Evolutionary conservation across 2,797 vertebrate genomes (phyloP), one percentile per base, ranked within the genome.

Genomic region (Gadopsis marmoratus): DNA sequence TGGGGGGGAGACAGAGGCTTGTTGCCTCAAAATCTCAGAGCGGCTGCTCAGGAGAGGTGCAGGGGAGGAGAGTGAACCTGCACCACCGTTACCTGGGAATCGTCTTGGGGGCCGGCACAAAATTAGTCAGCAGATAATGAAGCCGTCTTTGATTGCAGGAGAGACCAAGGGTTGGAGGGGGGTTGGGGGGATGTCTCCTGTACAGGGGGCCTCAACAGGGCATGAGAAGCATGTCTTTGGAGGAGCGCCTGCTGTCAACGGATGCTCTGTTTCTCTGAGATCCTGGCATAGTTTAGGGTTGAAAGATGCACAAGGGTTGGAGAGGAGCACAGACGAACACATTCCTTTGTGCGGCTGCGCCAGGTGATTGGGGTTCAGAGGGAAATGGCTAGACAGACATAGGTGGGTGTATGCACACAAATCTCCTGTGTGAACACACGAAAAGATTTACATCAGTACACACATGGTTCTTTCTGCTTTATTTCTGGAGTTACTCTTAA

Each of bases 91-190:
- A 97, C 95, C 95, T 95, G 94, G 72, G 92, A 91, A 94, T 94
- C 91, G 86, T 95, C 93, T 89, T 82, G 75, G 81, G 93, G 94
- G 90, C 86, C 84, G 92, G 88, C 87, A 71, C 79, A 89, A 92
- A 96, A 94, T 96, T 96, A 96, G 93, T 94, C 94, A 93, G 88
- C 88, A 95, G 94, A 93, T 96, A 96, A 97, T 96, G 95, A 97
- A 96, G 94, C 92, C 95, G 95, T 95, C 93, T 93, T 91, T 93
- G 91, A 92, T 93, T 92, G 92, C 80, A 79, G 80, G 63, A 31
- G 77, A 64, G 76, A 84, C 80, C 29, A 35, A 51, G 14, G 90
- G 87, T 84, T 80, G 78, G 70, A 80, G 75, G 77, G 94, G 90
- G 66, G 48, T 53, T 72, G 47, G 10, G 59, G 74, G 69, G 51